Base-by-base conservation (phyloP, 2,797 vertebrate genomes). In the Petrocephalus schoutedeni region DNA sequence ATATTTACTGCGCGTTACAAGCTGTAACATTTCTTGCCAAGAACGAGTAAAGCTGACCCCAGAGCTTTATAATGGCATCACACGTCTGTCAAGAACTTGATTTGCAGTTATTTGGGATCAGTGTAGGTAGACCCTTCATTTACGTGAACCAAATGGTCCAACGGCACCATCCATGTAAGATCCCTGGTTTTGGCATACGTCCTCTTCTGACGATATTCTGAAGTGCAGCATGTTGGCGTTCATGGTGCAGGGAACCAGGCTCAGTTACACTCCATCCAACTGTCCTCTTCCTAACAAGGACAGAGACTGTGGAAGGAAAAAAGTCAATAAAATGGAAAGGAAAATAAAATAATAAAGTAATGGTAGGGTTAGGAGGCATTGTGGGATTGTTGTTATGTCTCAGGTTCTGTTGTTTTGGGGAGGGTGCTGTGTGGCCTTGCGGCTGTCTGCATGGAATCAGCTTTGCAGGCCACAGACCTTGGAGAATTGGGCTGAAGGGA, bases 11-110 rank as follows among this genome's bases (percentile, higher is more conserved):
- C 32, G 21, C 56, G 83, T 58, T 53, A 53, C 6, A 57, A 85
- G 28, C 54, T 32, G n/a, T 41, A 56, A 56, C 10, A 85, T 85
- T 58, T 57, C 82, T 67, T 77, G 87, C 88, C 64, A 87, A 53
- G 8, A 10, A 64, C n/a, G 7, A 4, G 86, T 49, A 86, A 89
- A 89, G 21, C 87, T 32, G 84, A 67, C 86, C 86, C 45, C 45
- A 1, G 23, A 82, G 61, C 9, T 86, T 84, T 87, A 86, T 87
- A 86, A 87, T 59, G 12, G 86, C 51, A 54, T 86, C 85, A 67
- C 74, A 86, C 23, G 56, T 87, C 58, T 87, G 54, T 14, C 14
- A 54, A 16, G 7, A 19, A 12, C 12, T 57, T 36, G 12, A 57
- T 85, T 85, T 19, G 28, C 16, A 54, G 23, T 85, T 19, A 58